Evolutionary conservation across 2,113 vertebrate species (phyloP).

Genomic region (Polypterus senegalus): DNA sequence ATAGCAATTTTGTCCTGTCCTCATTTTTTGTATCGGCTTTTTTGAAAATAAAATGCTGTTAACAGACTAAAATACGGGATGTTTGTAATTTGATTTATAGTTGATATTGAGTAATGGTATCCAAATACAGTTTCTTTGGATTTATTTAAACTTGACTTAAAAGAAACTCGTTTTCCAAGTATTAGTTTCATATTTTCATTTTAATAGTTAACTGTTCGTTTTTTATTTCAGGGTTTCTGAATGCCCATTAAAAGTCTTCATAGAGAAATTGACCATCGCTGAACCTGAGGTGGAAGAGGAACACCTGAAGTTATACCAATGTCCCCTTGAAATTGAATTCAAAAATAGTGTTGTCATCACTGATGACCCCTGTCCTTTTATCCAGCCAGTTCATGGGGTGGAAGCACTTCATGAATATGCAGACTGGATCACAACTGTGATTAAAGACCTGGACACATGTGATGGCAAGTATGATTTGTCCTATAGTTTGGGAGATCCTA

Average conservation of each 20-base stretch:
- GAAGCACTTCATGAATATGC: conserved; percentile 76
- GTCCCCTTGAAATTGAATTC: conserved; percentile 76
- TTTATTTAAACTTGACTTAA: too few species aligned
- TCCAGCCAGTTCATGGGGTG: conserved; percentile 59
- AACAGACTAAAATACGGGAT: too few species aligned
- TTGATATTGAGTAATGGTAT: too few species aligned
- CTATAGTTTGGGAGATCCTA: too few species aligned
- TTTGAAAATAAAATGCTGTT: too few species aligned
- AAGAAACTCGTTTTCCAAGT: too few species aligned
- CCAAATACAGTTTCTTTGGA: too few species aligned
- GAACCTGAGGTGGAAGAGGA: conserved; percentile 34
- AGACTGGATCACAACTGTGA: conserved; percentile 55
- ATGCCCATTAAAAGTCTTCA: conserved; percentile 70
- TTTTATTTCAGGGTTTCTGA: conserved; percentile 52
- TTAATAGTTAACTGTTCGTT: neutral
- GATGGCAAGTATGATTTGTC: conserved; percentile 45
- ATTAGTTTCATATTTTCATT: too few species aligned
- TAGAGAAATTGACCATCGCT: conserved; percentile 67
- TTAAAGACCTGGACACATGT: conserved; percentile 18
- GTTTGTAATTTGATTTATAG: too few species aligned
- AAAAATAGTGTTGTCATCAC: conserved; percentile 65
- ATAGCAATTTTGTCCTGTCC: too few species aligned
- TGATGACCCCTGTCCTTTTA: conserved; percentile 58
- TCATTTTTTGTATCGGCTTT: too few species aligned
- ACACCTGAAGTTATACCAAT: conserved; percentile 50